phyloP scores from a whole-genome alignment of 2,888 invertebrate genomes.

The Dicranocentrus wangi region DNA sequence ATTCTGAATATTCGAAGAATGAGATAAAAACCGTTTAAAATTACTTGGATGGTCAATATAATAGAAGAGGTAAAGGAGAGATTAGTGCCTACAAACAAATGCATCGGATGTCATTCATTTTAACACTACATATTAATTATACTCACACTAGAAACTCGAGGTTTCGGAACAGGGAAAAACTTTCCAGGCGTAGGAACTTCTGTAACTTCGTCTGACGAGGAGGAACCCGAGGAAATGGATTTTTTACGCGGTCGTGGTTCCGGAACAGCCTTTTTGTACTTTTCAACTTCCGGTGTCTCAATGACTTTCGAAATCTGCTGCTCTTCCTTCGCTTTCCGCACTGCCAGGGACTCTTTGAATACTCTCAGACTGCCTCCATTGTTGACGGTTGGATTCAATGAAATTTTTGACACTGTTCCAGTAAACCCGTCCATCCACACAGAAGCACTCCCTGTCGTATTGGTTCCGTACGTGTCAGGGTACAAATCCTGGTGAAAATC shows the following conservation, averaged over 20 bases:
- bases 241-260: constrained; percentile 79
- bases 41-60: background rate
- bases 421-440: constrained; percentile 89
- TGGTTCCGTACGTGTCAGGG: constrained; percentile 89
- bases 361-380: constrained; percentile 77
- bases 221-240: constrained; percentile 78
- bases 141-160: constrained; percentile 67
- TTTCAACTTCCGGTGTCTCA: constrained; percentile 68
- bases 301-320: constrained; percentile 71
- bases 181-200: constrained; percentile 55
- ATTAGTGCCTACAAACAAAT: background rate
- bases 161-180: constrained; percentile 70
- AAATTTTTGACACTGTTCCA: constrained; percentile 85
- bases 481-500: constrained; percentile 96
- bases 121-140: no score
- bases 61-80: background rate
- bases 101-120: no score
- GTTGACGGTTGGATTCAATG: constrained; percentile 83
- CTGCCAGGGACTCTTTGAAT: constrained; percentile 56
- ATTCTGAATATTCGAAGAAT: constrained; percentile 26
- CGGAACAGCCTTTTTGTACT: constrained; percentile 77
- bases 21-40: background rate
- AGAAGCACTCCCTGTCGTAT: constrained; percentile 85
- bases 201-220: constrained; percentile 66
- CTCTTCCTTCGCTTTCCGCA: constrained; percentile 71